Base-by-base conservation (phyloP, 2,797 vertebrate genomes). In the Decapterus maruadsi region DNA sequence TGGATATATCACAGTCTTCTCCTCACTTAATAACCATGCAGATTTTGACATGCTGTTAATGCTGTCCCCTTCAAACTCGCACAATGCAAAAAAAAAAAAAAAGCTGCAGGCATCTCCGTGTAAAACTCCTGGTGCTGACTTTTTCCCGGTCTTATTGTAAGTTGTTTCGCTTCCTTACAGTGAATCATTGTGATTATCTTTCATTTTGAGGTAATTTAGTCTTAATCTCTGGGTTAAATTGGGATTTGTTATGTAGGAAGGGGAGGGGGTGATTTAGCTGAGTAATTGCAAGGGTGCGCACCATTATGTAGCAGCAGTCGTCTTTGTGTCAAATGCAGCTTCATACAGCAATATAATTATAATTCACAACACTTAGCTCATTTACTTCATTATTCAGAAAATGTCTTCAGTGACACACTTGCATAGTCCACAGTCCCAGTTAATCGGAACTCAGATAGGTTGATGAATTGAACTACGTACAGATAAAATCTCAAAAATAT, bases 141-240 rank as follows among this genome's bases (percentile, higher is more conserved):
- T 31, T 8, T 68, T 34, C 17, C 19, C 40, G 53, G 19, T 75
- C 40, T 58, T 64, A 50, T 64, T 77, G 68, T 46, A 68, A 77
- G 71, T 75, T 64, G 53, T 69, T 85, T 69, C 58, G 38, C 22
- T 79, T 74, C 20, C 51, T 55, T 64, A 38, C 80, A 79, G 60
- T 69, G 61, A 87, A 78, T 86, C 72, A 72, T 78, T 17, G 26
- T 78, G 67, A 83, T 89, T 82, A 84, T 83, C 67, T 89, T 82
- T 83, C 63, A 79, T 85, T 87, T 88, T 66, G 72, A 71, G 45
- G 50, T 76, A 75, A 76, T 87, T 87, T 81, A 65, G 65, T 86
- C 87, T 86, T 59, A 82, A 91, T 77, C 68, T 71, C 69, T 59
- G 62, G 43, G 62, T 87, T 85, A 68, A 83, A 79, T 69, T 79